Evolutionary conservation across 2,113 vertebrate species (phyloP).

Genomic region (Cygnus atratus): DNA sequence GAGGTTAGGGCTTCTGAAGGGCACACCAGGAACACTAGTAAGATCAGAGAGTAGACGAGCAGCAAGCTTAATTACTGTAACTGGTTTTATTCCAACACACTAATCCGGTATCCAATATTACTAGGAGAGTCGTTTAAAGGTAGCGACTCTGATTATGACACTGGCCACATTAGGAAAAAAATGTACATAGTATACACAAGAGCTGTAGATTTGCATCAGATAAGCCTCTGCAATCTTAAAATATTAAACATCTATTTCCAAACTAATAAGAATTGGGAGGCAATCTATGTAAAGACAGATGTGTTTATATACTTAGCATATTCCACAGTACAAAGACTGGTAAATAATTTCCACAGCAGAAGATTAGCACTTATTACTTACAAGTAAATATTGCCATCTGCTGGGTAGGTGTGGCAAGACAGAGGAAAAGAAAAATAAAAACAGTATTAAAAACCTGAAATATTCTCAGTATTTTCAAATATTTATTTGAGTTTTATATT

Average conservation of each 20-base stretch:
- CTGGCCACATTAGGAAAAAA: neutral
- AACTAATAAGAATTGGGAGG: neutral
- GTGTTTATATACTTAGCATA: neutral
- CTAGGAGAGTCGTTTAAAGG: neutral
- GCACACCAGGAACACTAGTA: neutral
- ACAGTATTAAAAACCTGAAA: rapidly evolving
- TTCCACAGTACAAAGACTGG: neutral
- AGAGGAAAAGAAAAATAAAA: neutral
- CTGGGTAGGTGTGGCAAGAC: neutral
- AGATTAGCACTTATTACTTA: neutral
- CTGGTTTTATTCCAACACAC: neutral
- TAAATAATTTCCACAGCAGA: neutral
- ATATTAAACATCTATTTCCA: neutral
- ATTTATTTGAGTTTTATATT: neutral
- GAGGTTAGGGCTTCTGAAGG: neutral
- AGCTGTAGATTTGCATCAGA: neutral
- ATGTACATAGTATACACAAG: neutral
- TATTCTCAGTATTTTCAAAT: neutral
- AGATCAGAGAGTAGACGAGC: neutral
- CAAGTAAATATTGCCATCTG: conserved; percentile 35
- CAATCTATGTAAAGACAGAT: neutral
- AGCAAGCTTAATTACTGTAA: neutral
- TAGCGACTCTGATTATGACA: neutral
- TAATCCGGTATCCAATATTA: neutral
- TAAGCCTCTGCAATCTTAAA: neutral